A percentile compares a stretch with the other conserved stretches of the same genome.
phyloP scores from a whole-genome alignment of 2,888 invertebrate species.

The Melipona bicolor region DNA sequence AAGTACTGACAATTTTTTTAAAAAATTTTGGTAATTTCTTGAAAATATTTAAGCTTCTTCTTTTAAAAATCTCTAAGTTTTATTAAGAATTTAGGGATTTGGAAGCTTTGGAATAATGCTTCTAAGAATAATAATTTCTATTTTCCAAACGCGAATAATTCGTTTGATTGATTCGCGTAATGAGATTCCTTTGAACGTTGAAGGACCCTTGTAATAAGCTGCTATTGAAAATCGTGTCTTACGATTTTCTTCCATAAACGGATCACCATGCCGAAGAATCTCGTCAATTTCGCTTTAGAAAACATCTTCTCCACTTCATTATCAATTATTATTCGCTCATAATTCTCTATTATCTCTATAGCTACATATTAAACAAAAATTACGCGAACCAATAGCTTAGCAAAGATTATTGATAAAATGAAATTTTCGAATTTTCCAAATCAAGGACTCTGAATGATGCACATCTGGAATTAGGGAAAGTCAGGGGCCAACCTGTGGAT shows the following conservation, averaged over 20 bases:
- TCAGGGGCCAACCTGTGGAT: not conserved
- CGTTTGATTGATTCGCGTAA: not conserved
- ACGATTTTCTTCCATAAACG: conserved; percentile 4
- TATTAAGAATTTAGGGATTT: not conserved
- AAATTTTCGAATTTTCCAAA: not conserved
- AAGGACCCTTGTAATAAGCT: not conserved
- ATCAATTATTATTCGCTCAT: conserved; percentile 6
- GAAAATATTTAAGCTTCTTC: not conserved
- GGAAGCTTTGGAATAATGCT: not conserved
- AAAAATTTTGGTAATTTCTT: not conserved
- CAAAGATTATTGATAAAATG: not conserved
- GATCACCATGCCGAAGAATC: not conserved
- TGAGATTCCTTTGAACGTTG: not conserved
- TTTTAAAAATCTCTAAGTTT: not conserved
- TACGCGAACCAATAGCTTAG: not conserved
- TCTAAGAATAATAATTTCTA: not conserved
- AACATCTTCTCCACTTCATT: not conserved
- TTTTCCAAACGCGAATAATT: not conserved
- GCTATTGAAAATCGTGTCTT: not conserved
- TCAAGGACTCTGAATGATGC: not conserved
- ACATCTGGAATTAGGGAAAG: not conserved
- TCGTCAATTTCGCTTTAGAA: conserved; percentile 1
- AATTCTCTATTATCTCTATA: not conserved
- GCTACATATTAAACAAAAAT: too few relatives aligned
- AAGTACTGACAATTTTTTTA: too few relatives aligned